A percentile compares a stretch with the other conserved stretches of the same genome.
Conservation (phyloP, 2,797 vertebrate species). For the Microchirus variegatus region DNA sequence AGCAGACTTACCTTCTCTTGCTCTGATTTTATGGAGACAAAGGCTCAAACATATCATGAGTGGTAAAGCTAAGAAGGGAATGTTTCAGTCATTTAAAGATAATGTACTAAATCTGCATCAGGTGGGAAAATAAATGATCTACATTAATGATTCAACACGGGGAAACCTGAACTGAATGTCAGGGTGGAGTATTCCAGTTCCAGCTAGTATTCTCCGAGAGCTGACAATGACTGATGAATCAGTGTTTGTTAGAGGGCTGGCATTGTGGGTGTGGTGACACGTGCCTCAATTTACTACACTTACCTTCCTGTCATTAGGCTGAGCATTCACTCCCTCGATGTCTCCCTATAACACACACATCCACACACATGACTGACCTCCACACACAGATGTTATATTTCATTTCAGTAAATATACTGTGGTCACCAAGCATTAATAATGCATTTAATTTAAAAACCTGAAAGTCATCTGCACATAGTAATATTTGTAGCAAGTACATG, state of each 20-base stretch:
- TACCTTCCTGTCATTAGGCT: constrained; percentile 72
- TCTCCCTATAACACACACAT: constrained; percentile 62
- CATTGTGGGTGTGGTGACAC: not conserved
- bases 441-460: too few species aligned
- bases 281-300: not conserved
- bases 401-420: not conserved
- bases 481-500: too few species aligned
- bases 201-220: not conserved
- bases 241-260: not conserved
- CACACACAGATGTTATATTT: not conserved
- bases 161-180: not conserved
- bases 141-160: too few species aligned
- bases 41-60: too few species aligned
- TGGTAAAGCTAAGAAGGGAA: too few species aligned
- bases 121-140: too few species aligned
- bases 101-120: too few species aligned
- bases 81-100: too few species aligned
- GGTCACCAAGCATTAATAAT: too few species aligned
- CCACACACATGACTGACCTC: constrained; percentile 5
- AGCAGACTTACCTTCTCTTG: too few species aligned
- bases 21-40: too few species aligned
- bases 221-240: not conserved
- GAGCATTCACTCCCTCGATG: constrained; percentile 44
- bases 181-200: not conserved
- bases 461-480: too few species aligned